A percentile compares a stretch with the other conserved stretches of the same genome.
Evolutionary conservation across 1,140 invertebrate species (phyloP).

Genomic region (Amphibalanus amphitrite): DNA sequence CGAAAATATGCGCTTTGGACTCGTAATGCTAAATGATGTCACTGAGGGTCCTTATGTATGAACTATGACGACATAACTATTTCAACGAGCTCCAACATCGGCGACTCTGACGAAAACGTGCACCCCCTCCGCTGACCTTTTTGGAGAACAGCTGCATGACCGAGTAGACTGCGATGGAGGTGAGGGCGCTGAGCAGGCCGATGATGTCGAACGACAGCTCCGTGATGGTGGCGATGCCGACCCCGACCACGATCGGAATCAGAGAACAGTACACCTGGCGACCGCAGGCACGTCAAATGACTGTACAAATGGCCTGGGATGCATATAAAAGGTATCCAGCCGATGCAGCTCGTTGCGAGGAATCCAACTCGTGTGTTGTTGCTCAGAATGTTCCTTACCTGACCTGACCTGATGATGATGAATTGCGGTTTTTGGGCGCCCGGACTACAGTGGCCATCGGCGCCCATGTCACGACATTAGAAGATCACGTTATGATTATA

Average conservation of each 20-base stretch:
- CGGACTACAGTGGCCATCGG: too few species aligned
- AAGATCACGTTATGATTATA: too few species aligned
- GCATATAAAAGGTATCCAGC: background rate
- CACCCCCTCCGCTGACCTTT: conserved; percentile 41
- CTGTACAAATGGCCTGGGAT: background rate
- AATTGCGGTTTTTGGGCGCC: too few species aligned
- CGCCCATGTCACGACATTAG: too few species aligned
- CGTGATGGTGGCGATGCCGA: conserved; percentile 78
- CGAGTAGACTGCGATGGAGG: conserved; percentile 77
- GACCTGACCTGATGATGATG: too few species aligned
- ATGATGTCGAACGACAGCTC: conserved; percentile 79
- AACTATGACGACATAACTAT: too few species aligned
- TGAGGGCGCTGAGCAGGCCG: conserved; percentile 69
- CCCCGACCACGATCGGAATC: conserved; percentile 77
- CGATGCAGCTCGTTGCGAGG: too few species aligned
- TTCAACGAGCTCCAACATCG: too few species aligned
- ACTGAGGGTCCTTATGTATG: background rate
- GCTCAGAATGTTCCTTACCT: too few species aligned
- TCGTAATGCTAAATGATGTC: too few species aligned
- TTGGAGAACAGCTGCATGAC: conserved; percentile 91
- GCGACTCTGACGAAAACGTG: too few species aligned
- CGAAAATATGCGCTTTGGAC: conserved; percentile 1
- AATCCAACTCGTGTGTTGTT: too few species aligned
- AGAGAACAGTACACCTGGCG: conserved; percentile 57
- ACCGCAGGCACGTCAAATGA: conserved; percentile 6